Percentiles rank a stretch among this genome's conserved stretches.
These are phyloP conservation scores for Catonia carolina DNA, from an alignment of 2,888 invertebrate genomes.

Conservation along the genomic window DNA sequence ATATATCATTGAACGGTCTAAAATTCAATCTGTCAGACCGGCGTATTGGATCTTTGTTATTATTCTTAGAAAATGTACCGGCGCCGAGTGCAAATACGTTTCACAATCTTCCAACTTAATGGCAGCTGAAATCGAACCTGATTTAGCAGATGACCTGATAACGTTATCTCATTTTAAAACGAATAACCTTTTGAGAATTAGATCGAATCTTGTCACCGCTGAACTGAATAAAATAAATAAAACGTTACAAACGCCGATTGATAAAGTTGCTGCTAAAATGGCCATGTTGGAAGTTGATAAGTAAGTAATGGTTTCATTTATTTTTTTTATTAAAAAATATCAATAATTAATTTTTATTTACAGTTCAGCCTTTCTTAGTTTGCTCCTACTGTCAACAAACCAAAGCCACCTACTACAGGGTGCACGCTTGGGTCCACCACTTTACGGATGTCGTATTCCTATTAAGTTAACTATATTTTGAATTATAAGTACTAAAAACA, in stretches of 20 bases:
- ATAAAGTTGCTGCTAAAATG: conserved; percentile 42
- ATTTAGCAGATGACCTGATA: conserved; percentile 29
- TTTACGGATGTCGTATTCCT: too few relatives aligned
- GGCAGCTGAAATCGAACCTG: conserved; percentile 21
- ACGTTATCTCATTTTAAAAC: neutral
- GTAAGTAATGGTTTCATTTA: conserved; percentile 27
- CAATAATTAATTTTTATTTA: too few relatives aligned
- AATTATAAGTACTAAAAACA: too few relatives aligned
- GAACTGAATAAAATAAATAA: conserved; percentile 36
- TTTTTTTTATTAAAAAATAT: neutral
- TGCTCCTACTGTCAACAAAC: too few relatives aligned
- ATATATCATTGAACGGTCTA: conserved; percentile 61
- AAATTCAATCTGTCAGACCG: conserved; percentile 71
- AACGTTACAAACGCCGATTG: conserved; percentile 41
- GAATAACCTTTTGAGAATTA: conserved; percentile 10
- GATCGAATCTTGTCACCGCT: conserved; percentile 22
- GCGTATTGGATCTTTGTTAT: conserved; percentile 56
- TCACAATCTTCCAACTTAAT: conserved; percentile 29
- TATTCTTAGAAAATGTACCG: conserved; percentile 52
- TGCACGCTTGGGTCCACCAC: too few relatives aligned
- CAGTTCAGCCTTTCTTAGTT: too few relatives aligned
- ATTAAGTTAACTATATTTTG: too few relatives aligned
- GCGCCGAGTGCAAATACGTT: conserved; percentile 40
- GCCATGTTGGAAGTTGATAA: conserved; percentile 44
- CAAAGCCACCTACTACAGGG: too few relatives aligned